Evolutionary conservation across 2,797 vertebrate genomes (phyloP).

Genomic region (Myripristis jacobus): DNA sequence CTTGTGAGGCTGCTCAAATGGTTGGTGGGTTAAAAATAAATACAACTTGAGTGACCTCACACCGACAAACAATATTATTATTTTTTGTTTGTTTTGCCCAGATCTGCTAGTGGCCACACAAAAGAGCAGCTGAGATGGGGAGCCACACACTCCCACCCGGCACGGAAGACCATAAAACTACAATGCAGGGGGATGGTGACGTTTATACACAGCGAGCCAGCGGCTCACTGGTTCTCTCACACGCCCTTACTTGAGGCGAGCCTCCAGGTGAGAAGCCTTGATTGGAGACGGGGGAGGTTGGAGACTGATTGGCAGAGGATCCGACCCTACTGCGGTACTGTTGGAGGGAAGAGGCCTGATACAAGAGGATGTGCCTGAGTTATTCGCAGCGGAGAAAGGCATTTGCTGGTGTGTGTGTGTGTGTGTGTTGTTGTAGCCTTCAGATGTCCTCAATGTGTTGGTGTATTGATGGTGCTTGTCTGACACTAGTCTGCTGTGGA

Average conservation of each 20-base stretch:
- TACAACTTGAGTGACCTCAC: too few relatives aligned
- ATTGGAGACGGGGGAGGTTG: conserved; percentile 98
- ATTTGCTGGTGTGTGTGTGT: conserved; percentile 1
- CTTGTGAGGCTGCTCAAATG: too few relatives aligned
- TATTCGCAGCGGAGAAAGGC: conserved; percentile 54
- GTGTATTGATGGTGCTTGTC: conserved; percentile 16
- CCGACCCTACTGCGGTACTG: conserved; percentile 95
- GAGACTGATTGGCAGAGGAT: conserved; percentile 96
- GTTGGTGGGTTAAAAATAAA: neutral
- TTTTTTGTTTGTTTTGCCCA: conserved; percentile 74
- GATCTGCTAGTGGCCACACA: conserved; percentile 70
- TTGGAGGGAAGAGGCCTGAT: conserved; percentile 91
- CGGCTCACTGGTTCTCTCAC: conserved; percentile 46
- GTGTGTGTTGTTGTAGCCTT: neutral
- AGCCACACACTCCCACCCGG: conserved; percentile 51
- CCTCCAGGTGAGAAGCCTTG: conserved; percentile 97
- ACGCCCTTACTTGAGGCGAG: conserved; percentile 96
- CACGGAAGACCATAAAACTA: conserved; percentile 63
- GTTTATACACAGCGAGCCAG: conserved; percentile 57
- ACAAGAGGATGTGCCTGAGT: conserved; percentile 78
- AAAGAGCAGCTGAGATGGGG: conserved; percentile 52
- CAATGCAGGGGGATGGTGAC: conserved; percentile 56
- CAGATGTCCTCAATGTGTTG: neutral
- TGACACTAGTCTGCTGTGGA: neutral
- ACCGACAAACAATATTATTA: neutral